phyloP scores from a whole-genome alignment of 2,797 vertebrate genomes.

The Fistularia tabacaria region DNA sequence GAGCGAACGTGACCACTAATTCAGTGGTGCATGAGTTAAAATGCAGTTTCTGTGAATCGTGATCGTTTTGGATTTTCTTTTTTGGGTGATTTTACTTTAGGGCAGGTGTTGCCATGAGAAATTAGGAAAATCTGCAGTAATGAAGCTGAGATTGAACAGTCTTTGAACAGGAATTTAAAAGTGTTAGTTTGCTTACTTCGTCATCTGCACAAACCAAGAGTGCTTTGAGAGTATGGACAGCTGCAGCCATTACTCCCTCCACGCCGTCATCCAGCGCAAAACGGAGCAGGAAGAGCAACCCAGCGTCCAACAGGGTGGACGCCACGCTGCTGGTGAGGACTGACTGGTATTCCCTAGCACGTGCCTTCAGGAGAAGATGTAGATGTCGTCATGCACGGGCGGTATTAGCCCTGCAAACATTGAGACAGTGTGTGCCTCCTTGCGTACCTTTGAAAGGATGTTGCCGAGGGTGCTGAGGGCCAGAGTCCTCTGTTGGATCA shows the following conservation, averaged over 20 bases:
- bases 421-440: not conserved
- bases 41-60: no score
- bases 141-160: no score
- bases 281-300: conserved; percentile 92
- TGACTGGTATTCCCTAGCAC: conserved; percentile 78
- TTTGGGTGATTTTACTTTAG: no score
- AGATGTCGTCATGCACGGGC: not conserved
- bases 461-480: conserved; percentile 85
- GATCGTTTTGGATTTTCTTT: no score
- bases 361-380: conserved; percentile 70
- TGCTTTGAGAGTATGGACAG: conserved; percentile 78
- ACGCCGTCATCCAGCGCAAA: conserved; percentile 89
- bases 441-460: conserved; percentile 84
- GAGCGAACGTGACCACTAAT: no score
- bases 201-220: conserved; percentile 86
- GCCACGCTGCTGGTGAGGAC: conserved; percentile 79
- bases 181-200: conserved; percentile 78
- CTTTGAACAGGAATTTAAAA: no score
- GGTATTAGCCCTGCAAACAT: not conserved
- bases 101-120: no score
- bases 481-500: conserved; percentile 89
- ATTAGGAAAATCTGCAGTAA: no score
- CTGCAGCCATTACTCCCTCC: conserved; percentile 86
- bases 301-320: conserved; percentile 87
- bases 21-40: no score